phyloP scores from a whole-genome alignment of 2,888 invertebrate species.

The Oithona nana region DNA sequence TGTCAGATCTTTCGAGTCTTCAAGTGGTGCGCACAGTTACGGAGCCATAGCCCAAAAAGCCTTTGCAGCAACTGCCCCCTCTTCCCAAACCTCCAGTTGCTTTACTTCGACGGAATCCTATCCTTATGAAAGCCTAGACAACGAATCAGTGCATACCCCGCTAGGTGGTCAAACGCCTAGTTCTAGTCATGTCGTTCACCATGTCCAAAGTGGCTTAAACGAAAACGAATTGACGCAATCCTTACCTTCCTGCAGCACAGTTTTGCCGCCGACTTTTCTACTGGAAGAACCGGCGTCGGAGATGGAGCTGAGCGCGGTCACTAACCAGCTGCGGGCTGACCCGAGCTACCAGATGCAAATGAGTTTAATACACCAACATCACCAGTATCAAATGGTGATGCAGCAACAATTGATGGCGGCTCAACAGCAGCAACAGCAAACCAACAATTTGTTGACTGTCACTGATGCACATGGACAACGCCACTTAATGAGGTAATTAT shows the following conservation, averaged over 20 bases:
- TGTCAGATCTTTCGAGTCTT: conserved; percentile 32
- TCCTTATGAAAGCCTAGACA: neutral
- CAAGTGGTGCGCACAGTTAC: too few species aligned
- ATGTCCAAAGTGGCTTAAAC: too few species aligned
- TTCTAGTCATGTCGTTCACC: too few species aligned
- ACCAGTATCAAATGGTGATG: neutral
- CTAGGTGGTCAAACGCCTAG: neutral
- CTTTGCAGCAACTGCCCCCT: neutral
- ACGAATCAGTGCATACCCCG: neutral
- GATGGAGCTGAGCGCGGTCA: neutral
- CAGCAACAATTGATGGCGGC: neutral
- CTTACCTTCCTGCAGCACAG: conserved; percentile 26
- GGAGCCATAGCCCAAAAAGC: too few species aligned
- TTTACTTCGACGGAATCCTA: neutral
- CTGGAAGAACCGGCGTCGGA: conserved; percentile 15
- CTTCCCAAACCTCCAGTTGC: neutral
- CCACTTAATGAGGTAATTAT: neutral
- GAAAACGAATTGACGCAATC: conserved; percentile 2
- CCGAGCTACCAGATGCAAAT: neutral
- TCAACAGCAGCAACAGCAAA: neutral
- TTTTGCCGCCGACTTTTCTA: conserved; percentile 16
- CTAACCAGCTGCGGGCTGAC: neutral
- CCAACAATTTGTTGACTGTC: neutral
- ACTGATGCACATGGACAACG: neutral
- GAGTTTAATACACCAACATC: neutral